A percentile compares a stretch with the other conserved stretches of the same genome.
These are phyloP conservation scores for Drosophila quadrilineata DNA, from an alignment of 1,140 invertebrate species.

Conservation along the genomic window DNA sequence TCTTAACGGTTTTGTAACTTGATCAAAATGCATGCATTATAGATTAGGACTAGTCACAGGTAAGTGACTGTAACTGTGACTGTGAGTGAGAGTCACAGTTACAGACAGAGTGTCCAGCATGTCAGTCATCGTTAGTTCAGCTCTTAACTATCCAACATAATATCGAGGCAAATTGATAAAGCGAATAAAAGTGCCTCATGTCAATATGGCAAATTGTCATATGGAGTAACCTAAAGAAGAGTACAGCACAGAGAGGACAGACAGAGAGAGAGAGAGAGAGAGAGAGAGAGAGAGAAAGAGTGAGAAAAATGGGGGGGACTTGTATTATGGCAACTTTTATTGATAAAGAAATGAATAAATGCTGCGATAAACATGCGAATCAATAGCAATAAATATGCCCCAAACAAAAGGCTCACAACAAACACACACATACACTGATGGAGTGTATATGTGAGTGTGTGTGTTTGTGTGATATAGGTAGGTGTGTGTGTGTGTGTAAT, in stretches of 20 bases:
- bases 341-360: background rate
- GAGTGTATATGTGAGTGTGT: too few relatives aligned
- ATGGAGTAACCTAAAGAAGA: slow-evolving; percentile 6
- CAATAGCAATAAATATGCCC: background rate
- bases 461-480: too few relatives aligned
- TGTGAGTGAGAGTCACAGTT: background rate
- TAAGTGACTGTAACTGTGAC: background rate
- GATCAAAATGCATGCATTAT: slow-evolving; percentile 68
- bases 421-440: background rate
- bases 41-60: slow-evolving; percentile 20
- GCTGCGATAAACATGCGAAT: background rate
- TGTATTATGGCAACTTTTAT: background rate
- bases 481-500: too few relatives aligned
- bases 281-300: slow-evolving; percentile 17
- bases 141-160: too few relatives aligned
- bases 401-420: background rate
- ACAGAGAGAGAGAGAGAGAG: slow-evolving; percentile 27
- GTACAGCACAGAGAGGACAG: too few relatives aligned
- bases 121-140: slow-evolving; percentile 42
- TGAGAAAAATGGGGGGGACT: background rate
- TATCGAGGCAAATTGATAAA: slow-evolving; percentile 35
- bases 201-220: slow-evolving; percentile 36
- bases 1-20: slow-evolving; percentile 51
- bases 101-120: slow-evolving; percentile 20
- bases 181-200: slow-evolving; percentile 22